Conservation (phyloP, 2,888 invertebrate genomes). For the Hemistola chrysoprasaria region DNA sequence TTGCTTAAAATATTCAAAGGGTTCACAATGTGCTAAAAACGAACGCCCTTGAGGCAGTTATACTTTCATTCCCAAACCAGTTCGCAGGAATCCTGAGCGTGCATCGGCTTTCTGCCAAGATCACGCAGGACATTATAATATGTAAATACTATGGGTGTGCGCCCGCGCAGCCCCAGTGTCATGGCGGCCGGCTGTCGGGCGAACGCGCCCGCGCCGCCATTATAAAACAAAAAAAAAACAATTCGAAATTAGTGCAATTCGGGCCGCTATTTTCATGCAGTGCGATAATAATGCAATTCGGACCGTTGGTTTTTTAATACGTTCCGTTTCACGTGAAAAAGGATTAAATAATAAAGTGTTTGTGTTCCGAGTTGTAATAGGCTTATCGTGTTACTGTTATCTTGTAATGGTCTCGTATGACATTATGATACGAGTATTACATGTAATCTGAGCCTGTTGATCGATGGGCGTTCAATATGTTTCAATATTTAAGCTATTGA, state of each 20-base stretch:
- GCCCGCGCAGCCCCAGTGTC: slow-evolving; percentile 64
- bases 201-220: slow-evolving; percentile 58
- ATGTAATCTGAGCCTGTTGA: slow-evolving; percentile 26
- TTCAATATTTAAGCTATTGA: slow-evolving; percentile 1
- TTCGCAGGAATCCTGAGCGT: slow-evolving; percentile 29
- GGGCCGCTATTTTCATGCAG: too few species aligned
- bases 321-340: slow-evolving; percentile 6
- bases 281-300: slow-evolving; percentile 7
- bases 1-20: too few species aligned
- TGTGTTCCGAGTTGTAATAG: too few species aligned
- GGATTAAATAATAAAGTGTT: too few species aligned
- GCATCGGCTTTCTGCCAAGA: slow-evolving; percentile 28
- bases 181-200: slow-evolving; percentile 65
- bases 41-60: slow-evolving; percentile 31
- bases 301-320: slow-evolving; percentile 3
- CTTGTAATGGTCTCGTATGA: slow-evolving; percentile 28
- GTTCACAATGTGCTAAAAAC: slow-evolving; percentile 21
- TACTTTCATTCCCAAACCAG: slow-evolving; percentile 33
- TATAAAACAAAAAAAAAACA: slow-evolving; percentile 26
- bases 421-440: slow-evolving; percentile 10
- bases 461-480: too few species aligned
- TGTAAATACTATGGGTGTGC: slow-evolving; percentile 54
- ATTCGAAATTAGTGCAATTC: slow-evolving; percentile 4
- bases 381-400: slow-evolving; percentile 51
- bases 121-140: slow-evolving; percentile 61